A percentile compares a stretch with the other conserved stretches of the same genome.
phyloP scores from a whole-genome alignment of 2,888 invertebrate species.

The Apodemia mormo region DNA sequence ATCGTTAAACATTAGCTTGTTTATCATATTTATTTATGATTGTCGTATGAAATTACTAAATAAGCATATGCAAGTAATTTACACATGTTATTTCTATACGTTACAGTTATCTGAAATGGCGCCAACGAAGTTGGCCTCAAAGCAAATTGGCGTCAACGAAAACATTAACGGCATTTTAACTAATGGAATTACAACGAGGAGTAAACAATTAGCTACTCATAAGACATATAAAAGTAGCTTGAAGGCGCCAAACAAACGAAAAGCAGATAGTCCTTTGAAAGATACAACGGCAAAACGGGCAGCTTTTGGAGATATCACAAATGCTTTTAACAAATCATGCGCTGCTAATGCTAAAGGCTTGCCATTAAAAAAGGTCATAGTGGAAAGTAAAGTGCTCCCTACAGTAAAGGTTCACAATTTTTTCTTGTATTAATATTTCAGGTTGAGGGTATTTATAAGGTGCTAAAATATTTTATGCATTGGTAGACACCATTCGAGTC shows the following conservation, averaged over 20 bases:
- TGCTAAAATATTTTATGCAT: not conserved
- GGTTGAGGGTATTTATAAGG: slow-evolving; percentile 44
- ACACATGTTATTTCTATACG: slow-evolving; percentile 55
- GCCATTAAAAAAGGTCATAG: slow-evolving; percentile 74
- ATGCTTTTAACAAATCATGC: slow-evolving; percentile 80
- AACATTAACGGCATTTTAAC: slow-evolving; percentile 69
- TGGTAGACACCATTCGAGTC: not conserved
- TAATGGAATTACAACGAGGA: slow-evolving; percentile 83
- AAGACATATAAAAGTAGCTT: slow-evolving; percentile 66
- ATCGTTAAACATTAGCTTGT: slow-evolving; percentile 64
- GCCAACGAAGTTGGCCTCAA: slow-evolving; percentile 82
- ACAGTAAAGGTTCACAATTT: slow-evolving; percentile 62
- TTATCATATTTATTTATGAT: slow-evolving; percentile 27
- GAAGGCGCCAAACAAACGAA: slow-evolving; percentile 86
- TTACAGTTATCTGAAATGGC: slow-evolving; percentile 79
- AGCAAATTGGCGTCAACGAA: slow-evolving; percentile 72
- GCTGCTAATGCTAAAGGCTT: slow-evolving; percentile 62
- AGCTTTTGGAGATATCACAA: slow-evolving; percentile 93
- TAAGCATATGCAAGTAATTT: slow-evolving; percentile 14
- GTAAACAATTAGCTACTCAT: slow-evolving; percentile 80
- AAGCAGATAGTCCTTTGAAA: slow-evolving; percentile 90
- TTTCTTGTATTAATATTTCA: slow-evolving; percentile 28
- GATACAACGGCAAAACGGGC: slow-evolving; percentile 89
- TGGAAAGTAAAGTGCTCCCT: slow-evolving; percentile 74
- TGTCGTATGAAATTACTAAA: not conserved